Evolutionary conservation across 1,140 invertebrate species (phyloP), one percentile per base, ranked within the genome.

Genomic region (Trichonephila inaurata): DNA sequence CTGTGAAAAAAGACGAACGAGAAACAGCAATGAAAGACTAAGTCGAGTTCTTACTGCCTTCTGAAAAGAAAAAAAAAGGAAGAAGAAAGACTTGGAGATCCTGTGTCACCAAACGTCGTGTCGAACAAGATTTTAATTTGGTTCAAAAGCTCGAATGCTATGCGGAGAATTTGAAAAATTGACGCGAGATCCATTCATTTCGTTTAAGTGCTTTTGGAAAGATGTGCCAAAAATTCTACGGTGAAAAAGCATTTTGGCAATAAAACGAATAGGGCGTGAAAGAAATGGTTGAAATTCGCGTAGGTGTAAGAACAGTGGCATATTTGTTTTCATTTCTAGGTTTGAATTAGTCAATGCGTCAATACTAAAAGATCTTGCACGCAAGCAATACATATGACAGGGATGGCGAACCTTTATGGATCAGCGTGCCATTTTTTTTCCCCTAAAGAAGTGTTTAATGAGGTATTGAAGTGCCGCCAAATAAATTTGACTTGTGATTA

Each of bases 121-220:
- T 92, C 82, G 81, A 69, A 92, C 91, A 92, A 40, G 82, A 86
- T 92, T 92, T 92, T 92, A 92, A 92, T 92, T 92, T 83, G 91
- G 77, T 69, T 92, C 61, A 86, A 92, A 92, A 86, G 40, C 40
- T 64, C 60, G 62, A 40, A 21, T 28, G 82, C n/a, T 28, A 69
- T 86, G 69, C 24, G 33, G 44, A 92, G 81, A 81, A 69, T 72
- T 82, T 91, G 72, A 86, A 86, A 82, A 86, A 92, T 69, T 40
- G 82, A 60, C 28, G 62, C 33, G 62, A 85, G 33, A 6, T 66
- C 19, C 91, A 91, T 91, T 64, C 89, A 60, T 91, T 91, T 91
- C 81, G 24, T 19, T 44, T 92, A 92, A 92, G 91, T 85, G 44
- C 64, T 86, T 92, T 86, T 60, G 40, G 18, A 14, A 40, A 69